Conservation (phyloP, 2,797 vertebrate genomes). For the Dendrocincla fuliginosa region DNA sequence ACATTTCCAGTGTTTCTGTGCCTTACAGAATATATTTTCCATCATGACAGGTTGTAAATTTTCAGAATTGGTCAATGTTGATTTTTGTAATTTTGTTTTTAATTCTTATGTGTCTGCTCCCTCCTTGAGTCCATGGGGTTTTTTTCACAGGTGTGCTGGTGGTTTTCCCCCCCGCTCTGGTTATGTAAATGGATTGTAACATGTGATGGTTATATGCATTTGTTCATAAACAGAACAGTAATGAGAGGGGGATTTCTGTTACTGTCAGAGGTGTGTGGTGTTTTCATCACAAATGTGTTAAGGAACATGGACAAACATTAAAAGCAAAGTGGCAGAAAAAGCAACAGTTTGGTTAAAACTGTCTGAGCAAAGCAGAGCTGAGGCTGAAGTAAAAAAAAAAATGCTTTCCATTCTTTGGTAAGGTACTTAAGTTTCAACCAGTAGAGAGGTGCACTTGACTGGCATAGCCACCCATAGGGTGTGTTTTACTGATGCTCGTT, state of each 20-base stretch:
- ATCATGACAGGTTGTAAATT: not conserved
- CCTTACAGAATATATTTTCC: not conserved
- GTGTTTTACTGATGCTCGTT: not conserved
- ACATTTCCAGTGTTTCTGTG: not conserved
- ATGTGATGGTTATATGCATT: not conserved
- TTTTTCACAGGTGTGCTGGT: not conserved
- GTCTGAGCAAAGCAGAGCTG: not conserved
- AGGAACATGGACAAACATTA: not conserved
- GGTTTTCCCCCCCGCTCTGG: fast-evolving
- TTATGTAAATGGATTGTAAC: not conserved
- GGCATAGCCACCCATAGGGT: not conserved
- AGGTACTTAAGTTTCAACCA: not conserved
- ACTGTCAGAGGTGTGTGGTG: not conserved
- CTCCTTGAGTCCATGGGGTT: not conserved
- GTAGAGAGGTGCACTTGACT: not conserved
- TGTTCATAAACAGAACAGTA: not conserved
- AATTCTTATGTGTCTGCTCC: not conserved
- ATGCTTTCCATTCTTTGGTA: not conserved
- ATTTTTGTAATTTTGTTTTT: not conserved
- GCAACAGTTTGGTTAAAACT: not conserved
- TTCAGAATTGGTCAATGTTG: not conserved
- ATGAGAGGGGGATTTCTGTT: not conserved
- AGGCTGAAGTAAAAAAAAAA: not conserved
- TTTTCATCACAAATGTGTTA: not conserved
- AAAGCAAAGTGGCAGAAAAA: not conserved